These are phyloP conservation scores for Vulpes vulpes DNA, from an alignment of 2,113 vertebrate species.

Conservation along the genomic window DNA sequence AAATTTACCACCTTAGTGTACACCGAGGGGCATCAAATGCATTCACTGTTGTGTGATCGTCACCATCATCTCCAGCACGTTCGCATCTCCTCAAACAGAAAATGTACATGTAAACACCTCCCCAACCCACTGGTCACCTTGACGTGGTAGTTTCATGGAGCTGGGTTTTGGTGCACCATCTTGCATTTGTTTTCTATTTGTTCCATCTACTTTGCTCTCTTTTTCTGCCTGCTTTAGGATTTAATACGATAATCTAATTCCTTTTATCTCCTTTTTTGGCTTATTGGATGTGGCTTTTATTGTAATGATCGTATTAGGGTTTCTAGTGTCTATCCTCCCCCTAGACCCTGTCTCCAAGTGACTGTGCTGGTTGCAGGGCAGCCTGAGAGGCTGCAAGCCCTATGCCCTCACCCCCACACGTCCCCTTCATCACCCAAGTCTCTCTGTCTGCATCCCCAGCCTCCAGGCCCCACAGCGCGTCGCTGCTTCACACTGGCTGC, in stretches of 20 bases:
- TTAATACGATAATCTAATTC: accelerated
- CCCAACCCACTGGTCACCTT: background rate
- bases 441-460: background rate
- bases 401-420: too few relatives aligned
- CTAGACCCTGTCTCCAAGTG: accelerated
- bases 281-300: background rate
- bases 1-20: background rate
- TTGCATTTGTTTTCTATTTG: background rate
- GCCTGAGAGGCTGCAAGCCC: background rate
- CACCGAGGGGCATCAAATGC: background rate
- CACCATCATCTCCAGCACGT: background rate
- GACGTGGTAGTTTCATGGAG: accelerated
- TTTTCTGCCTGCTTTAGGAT: background rate
- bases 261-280: too few relatives aligned
- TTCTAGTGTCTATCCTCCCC: too few relatives aligned
- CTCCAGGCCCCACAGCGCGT: background rate
- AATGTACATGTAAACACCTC: background rate
- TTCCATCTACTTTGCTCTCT: accelerated
- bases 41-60: background rate
- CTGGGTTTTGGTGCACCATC: background rate
- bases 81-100: background rate
- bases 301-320: background rate
- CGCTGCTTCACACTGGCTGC: background rate
- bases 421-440: background rate
- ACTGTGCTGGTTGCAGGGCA: accelerated